Percentiles rank a stretch among this genome's conserved stretches.
Conservation (phyloP, 37 sponge, comb jelly and placozoan genomes). For the Sycon ciliatum region DNA sequence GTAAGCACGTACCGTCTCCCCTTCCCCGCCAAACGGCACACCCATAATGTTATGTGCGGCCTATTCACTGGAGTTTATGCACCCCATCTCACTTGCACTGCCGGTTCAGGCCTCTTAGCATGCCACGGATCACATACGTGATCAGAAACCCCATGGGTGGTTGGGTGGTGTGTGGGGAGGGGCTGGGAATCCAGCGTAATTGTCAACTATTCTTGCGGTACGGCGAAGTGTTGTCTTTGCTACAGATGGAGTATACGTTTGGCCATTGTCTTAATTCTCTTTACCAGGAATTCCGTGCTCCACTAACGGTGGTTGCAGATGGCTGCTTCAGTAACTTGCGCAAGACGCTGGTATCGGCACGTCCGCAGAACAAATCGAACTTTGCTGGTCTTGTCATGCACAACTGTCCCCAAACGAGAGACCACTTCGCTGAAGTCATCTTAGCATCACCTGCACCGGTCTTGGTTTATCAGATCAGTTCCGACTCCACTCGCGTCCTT, state of each 20-base stretch:
- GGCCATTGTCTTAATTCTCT: neutral
- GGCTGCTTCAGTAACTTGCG: conserved; percentile 83
- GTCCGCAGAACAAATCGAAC: conserved; percentile 39
- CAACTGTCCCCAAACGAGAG: conserved; percentile 61
- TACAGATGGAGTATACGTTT: neutral
- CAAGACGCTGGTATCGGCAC: conserved; percentile 37
- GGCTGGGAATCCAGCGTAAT: neutral
- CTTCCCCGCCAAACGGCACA: too few species aligned
- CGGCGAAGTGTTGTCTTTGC: neutral
- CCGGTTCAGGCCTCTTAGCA: too few species aligned
- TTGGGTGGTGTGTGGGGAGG: neutral
- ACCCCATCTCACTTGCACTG: too few species aligned
- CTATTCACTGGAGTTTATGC: too few species aligned
- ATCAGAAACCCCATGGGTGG: neutral
- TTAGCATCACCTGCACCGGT: conserved; percentile 45
- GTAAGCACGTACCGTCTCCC: too few species aligned
- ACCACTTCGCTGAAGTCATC: conserved; percentile 68
- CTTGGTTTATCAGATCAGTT: conserved; percentile 61
- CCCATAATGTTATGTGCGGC: too few species aligned
- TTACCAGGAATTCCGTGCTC: conserved; percentile 43
- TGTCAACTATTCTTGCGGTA: neutral
- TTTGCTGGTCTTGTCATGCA: conserved; percentile 71
- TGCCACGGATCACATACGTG: too few species aligned
- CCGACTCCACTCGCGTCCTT: conserved; percentile 47
- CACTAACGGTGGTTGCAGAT: conserved; percentile 75